Evolutionary conservation across 2,888 invertebrate genomes (phyloP).

Genomic region (Drosophila neotestacea): DNA sequence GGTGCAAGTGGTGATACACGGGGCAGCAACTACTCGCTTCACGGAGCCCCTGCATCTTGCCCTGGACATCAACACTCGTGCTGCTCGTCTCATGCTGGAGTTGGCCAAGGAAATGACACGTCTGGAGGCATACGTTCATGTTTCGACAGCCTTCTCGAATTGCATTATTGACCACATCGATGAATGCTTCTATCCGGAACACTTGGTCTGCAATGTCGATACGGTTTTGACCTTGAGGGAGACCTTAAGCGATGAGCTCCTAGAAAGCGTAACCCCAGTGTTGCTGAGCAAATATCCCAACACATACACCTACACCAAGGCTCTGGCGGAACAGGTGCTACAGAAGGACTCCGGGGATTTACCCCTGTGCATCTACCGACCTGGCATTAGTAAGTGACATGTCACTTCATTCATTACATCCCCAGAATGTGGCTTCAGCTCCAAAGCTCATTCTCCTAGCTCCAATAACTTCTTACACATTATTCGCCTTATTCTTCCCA

Average conservation of each 20-base stretch:
- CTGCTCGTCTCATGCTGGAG: conserved; percentile 88
- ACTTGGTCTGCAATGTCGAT: conserved; percentile 78
- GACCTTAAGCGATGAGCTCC: conserved; percentile 79
- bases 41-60: conserved; percentile 90
- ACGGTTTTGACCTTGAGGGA: conserved; percentile 82
- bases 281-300: conserved; percentile 86
- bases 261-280: conserved; percentile 79
- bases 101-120: conserved; percentile 87
- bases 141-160: conserved; percentile 90
- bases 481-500: not conserved
- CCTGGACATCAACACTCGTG: conserved; percentile 89
- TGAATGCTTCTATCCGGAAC: conserved; percentile 84
- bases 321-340: conserved; percentile 88
- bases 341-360: conserved; percentile 86
- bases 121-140: conserved; percentile 87
- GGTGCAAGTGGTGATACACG: conserved; percentile 90
- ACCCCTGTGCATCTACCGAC: conserved; percentile 89
- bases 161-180: conserved; percentile 85
- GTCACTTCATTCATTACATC: not conserved
- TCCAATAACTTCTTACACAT: not conserved
- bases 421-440: not conserved
- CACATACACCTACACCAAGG: conserved; percentile 91
- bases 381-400: conserved; percentile 87
- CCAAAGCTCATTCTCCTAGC: too few relatives aligned
- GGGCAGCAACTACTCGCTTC: conserved; percentile 94